Conservation (phyloP, 2,888 invertebrate species). For the Koerneria pararmatus region DNA sequence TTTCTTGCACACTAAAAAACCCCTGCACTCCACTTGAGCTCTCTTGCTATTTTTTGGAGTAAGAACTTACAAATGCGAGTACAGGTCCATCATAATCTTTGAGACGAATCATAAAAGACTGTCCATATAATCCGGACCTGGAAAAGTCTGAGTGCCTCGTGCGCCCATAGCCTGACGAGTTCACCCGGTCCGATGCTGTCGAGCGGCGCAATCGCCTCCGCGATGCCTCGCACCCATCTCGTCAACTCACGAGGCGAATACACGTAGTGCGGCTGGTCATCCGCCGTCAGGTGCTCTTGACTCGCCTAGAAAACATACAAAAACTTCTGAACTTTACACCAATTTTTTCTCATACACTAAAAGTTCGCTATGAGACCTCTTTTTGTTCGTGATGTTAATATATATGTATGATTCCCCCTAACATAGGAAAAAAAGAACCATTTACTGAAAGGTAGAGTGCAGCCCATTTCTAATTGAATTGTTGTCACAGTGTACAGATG, state of each 20-base stretch:
- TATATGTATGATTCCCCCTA: too few species aligned
- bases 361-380: too few species aligned
- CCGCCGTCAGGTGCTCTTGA: slow-evolving; percentile 89
- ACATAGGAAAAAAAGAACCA: too few species aligned
- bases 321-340: background rate
- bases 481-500: too few species aligned
- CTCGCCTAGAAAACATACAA: background rate
- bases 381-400: background rate
- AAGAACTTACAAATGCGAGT: too few species aligned
- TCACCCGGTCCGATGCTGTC: slow-evolving; percentile 88
- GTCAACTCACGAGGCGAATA: slow-evolving; percentile 98
- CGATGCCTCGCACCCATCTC: slow-evolving; percentile 97
- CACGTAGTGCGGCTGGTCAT: slow-evolving; percentile 99
- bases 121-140: slow-evolving; percentile 68
- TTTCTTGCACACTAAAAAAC: too few species aligned
- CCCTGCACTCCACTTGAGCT: too few species aligned
- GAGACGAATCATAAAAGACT: background rate
- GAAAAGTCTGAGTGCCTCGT: slow-evolving; percentile 94
- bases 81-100: background rate
- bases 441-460: too few species aligned
- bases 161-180: slow-evolving; percentile 95
- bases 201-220: slow-evolving; percentile 91
- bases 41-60: too few species aligned
- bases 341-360: slow-evolving; percentile 3
- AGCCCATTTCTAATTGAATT: too few species aligned